Conservation (phyloP, 2,113 vertebrate species). For the Bucco capensis region DNA sequence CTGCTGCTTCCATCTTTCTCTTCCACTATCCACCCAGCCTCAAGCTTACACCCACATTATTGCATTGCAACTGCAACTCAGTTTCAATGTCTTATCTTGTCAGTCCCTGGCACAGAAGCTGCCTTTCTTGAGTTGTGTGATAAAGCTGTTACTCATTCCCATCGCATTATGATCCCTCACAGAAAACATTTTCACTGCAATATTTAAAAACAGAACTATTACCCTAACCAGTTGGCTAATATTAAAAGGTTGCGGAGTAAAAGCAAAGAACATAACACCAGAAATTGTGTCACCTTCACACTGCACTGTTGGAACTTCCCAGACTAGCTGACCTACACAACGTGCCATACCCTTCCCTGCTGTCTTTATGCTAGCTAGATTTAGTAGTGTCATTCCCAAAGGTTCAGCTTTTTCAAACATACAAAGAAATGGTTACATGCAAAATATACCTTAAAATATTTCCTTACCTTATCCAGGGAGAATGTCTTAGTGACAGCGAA, state of each 20-base stretch:
- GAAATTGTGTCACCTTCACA: not conserved
- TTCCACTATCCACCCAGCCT: not conserved
- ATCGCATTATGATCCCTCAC: not conserved
- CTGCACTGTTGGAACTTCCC: not conserved
- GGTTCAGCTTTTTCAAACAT: not conserved
- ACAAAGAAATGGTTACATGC: not conserved
- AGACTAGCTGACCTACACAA: not conserved
- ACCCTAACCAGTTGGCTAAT: not conserved
- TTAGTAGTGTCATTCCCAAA: not conserved
- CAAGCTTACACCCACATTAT: not conserved
- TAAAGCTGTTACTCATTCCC: constrained; percentile 28
- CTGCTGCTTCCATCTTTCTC: not conserved
- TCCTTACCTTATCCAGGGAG: constrained; percentile 83
- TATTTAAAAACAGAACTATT: not conserved
- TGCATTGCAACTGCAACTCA: not conserved
- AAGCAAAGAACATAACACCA: not conserved
- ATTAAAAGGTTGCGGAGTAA: not conserved
- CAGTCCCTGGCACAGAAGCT: not conserved
- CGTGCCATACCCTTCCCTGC: not conserved
- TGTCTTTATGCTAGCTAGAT: not conserved
- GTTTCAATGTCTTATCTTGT: not conserved
- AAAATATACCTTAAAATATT: not conserved
- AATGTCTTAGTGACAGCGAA: constrained; percentile 95
- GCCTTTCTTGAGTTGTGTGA: not conserved
- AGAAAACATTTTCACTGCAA: not conserved